phyloP scores from a whole-genome alignment of 1,140 invertebrate genomes.

The Drosophila simulans region DNA sequence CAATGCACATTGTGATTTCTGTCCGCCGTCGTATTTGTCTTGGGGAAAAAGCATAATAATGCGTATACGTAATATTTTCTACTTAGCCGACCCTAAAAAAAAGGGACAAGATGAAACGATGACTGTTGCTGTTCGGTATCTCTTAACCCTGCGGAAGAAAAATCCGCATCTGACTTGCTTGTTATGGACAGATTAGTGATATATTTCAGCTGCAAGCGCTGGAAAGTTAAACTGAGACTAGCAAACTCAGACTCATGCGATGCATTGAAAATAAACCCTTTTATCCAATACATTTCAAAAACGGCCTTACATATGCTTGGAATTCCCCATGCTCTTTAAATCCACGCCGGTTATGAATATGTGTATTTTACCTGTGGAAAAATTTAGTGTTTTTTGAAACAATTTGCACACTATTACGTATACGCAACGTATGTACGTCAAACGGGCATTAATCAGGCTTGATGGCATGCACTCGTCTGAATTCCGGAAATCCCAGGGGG shows the following conservation, averaged over 20 bases:
- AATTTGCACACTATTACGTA: slow-evolving; percentile 44
- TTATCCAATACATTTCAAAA: no score
- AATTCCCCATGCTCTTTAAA: not conserved
- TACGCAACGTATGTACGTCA: slow-evolving; percentile 49
- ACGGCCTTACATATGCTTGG: no score
- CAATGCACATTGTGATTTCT: slow-evolving; percentile 60
- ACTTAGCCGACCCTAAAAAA: slow-evolving; percentile 53
- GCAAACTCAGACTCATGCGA: not conserved
- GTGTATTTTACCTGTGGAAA: not conserved
- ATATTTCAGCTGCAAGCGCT: slow-evolving; percentile 24
- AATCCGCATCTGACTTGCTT: slow-evolving; percentile 17
- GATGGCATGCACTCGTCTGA: slow-evolving; percentile 36
- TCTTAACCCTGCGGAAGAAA: slow-evolving; percentile 6
- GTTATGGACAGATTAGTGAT: slow-evolving; percentile 23
- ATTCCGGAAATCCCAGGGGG: slow-evolving; percentile 1
- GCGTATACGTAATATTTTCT: slow-evolving; percentile 64
- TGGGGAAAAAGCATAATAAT: slow-evolving; percentile 39
- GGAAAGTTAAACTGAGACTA: not conserved
- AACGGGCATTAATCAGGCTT: slow-evolving; percentile 54
- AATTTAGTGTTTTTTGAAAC: not conserved
- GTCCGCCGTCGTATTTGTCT: slow-evolving; percentile 30
- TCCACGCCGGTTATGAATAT: not conserved
- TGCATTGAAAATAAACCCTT: not conserved
- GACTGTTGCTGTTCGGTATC: not conserved
- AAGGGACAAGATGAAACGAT: slow-evolving; percentile 29